Evolutionary conservation across 2,113 vertebrate genomes (phyloP).

Genomic region (Petroica traversi): DNA sequence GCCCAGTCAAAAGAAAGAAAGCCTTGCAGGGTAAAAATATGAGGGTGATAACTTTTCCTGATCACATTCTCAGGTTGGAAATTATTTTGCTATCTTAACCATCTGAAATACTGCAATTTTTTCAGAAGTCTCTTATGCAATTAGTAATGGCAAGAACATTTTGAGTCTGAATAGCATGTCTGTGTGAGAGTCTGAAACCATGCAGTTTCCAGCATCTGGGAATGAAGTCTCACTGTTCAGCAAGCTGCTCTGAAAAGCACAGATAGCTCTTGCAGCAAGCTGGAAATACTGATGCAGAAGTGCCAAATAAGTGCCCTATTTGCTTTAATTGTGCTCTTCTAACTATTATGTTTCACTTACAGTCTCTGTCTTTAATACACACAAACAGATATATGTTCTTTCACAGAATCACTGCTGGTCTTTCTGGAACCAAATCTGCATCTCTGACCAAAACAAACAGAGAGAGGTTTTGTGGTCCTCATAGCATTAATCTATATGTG

Average conservation of each 20-base stretch:
- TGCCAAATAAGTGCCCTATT: background rate
- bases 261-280: background rate
- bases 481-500: background rate
- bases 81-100: background rate
- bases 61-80: background rate
- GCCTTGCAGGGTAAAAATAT: background rate
- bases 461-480: background rate
- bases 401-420: background rate
- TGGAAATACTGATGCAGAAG: background rate
- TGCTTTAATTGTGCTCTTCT: background rate
- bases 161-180: background rate
- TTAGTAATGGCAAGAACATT: background rate
- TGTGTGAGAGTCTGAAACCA: background rate
- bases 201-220: conserved; percentile 4
- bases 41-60: background rate
- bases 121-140: background rate
- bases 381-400: background rate
- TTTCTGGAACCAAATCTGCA: background rate
- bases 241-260: background rate
- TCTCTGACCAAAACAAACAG: background rate
- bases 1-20: background rate
- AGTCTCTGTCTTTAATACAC: background rate
- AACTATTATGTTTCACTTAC: background rate
- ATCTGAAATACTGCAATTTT: background rate
- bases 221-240: background rate